Base-by-base conservation (phyloP, 2,888 invertebrate species). In the Rhimphoctona megacephalus region DNA sequence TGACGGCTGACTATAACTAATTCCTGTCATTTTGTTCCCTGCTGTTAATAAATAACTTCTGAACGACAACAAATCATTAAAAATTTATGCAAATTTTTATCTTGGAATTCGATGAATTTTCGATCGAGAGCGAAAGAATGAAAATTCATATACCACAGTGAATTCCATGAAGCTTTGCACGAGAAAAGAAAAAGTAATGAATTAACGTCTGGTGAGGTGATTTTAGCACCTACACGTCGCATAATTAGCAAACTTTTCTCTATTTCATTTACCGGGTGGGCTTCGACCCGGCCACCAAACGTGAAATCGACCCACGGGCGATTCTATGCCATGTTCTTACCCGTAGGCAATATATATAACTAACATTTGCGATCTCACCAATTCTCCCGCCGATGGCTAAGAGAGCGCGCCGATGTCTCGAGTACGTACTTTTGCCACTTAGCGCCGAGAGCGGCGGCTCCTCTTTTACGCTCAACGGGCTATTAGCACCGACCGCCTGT, bases 341-440 rank as follows among this genome's bases (percentile, higher is more conserved):
- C 43, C 76, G 76, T 25, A 43, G 36, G 36, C 54, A n/a, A 36
- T 54, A 36, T 39, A 52, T 25, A 49, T n/a, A 84, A 36, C 43
- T 39, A 9, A 57, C 72, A 78, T 69, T 80, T 64, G 74, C 83
- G 83, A 77, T 86, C 80, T 80, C 64, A 66, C 70, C 52, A 49
- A 77, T 84, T 86, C 73, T 57, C 77, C 49, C 67, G n/a, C 73
- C 64, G 76, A 39, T 30, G 57, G 64, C 36, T n/a, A 66, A 57
- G 67, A 78, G 85, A 78, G 67, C 19, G 39, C 70, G 73, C 54
- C 80, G 33, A 81, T 64, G 79, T 64, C 69, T 80, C 82, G 70
- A 80, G 39, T 79, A 74, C 76, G 67, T 61, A 83, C 82, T 84
- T 88, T 83, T 54, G 81, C 72, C 81, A 85, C 87, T 89, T 89